These are phyloP conservation scores for Ormyrus labotus DNA, from an alignment of 2,888 invertebrate species.

Conservation along the genomic window DNA sequence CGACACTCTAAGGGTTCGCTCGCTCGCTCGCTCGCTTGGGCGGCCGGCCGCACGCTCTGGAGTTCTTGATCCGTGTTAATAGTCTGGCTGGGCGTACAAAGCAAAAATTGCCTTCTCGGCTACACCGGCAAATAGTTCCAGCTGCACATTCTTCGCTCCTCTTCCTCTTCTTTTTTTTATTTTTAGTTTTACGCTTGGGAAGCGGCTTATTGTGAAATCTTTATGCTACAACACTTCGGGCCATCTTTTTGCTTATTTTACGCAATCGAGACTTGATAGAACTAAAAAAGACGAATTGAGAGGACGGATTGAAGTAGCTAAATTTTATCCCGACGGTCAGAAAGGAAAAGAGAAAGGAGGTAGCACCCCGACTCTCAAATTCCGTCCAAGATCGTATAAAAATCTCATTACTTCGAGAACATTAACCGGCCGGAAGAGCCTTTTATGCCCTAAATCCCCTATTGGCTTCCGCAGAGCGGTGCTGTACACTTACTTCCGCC, in stretches of 20 bases:
- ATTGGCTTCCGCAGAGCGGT: constrained; percentile 33
- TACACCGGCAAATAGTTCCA: constrained; percentile 31
- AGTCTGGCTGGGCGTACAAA: constrained; percentile 25
- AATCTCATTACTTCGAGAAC: constrained; percentile 55
- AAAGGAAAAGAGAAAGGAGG: background rate
- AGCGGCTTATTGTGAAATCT: constrained; percentile 22
- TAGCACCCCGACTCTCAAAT: constrained; percentile 1
- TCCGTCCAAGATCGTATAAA: constrained; percentile 47
- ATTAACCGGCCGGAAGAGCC: constrained; percentile 53
- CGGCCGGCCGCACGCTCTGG: background rate
- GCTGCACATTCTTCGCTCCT: constrained; percentile 5
- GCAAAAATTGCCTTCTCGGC: constrained; percentile 40
- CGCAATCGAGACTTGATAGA: too few species aligned
- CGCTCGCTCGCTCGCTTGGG: too few species aligned
- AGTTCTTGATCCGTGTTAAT: constrained; percentile 57
- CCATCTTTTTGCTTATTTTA: too few species aligned
- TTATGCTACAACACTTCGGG: background rate
- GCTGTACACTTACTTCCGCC: constrained; percentile 42
- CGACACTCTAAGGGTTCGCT: constrained; percentile 60
- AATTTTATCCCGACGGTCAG: constrained; percentile 44
- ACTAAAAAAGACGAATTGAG: too few species aligned
- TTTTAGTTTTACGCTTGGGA: background rate
- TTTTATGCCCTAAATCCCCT: constrained; percentile 52
- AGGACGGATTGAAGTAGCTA: constrained; percentile 32
- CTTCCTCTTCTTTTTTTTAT: constrained; percentile 1